These are phyloP conservation scores for Eclectus roratus DNA, from an alignment of 2,113 vertebrate genomes.

Conservation along the genomic window DNA sequence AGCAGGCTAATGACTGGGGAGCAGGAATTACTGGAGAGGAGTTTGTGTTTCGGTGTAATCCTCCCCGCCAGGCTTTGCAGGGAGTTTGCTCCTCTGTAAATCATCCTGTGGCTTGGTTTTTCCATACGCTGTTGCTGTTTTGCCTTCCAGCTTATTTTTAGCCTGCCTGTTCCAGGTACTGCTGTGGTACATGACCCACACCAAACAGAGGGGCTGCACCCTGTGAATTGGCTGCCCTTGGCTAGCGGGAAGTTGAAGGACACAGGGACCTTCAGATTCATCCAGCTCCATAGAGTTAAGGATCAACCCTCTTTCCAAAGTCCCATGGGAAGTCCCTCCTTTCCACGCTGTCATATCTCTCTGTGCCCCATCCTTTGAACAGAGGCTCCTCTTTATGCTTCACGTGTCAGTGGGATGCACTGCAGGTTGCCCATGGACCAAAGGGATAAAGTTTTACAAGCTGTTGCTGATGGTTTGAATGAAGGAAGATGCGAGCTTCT, in stretches of 20 bases:
- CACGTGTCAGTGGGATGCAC: rapidly evolving
- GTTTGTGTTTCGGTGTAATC: background rate
- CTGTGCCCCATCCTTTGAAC: background rate
- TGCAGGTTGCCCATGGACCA: background rate
- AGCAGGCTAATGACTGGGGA: background rate
- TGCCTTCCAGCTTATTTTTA: background rate
- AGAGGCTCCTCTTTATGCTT: background rate
- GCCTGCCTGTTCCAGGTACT: background rate
- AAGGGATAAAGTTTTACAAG: background rate
- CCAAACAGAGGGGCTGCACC: background rate
- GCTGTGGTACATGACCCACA: rapidly evolving
- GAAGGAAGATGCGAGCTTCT: background rate
- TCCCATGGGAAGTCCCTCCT: background rate
- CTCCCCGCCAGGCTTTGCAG: background rate
- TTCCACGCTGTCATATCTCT: rapidly evolving
- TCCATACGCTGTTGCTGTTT: background rate
- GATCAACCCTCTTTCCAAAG: background rate
- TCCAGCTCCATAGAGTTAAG: background rate
- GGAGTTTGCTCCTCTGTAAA: background rate
- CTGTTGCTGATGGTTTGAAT: background rate
- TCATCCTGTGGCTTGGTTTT: background rate
- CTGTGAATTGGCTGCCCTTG: background rate
- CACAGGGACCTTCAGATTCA: background rate
- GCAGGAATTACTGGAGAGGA: background rate
- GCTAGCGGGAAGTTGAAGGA: background rate